phyloP scores from a whole-genome alignment of 2,888 invertebrate species.

The Scaptomyza flava region DNA sequence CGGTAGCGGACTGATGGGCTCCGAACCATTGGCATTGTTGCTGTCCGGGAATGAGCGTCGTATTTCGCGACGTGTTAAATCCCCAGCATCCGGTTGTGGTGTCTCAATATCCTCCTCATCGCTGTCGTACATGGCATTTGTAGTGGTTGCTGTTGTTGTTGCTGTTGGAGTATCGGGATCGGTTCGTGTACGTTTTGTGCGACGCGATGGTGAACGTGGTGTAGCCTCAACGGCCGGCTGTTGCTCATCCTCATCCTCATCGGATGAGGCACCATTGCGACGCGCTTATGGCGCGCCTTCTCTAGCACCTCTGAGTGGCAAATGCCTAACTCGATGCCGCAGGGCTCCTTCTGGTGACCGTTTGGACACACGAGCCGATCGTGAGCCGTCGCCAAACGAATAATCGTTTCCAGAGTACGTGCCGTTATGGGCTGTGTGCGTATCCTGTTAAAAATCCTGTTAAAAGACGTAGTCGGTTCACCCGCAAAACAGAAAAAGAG shows the following conservation, averaged over 20 bases:
- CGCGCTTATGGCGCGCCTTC: constrained; percentile 89
- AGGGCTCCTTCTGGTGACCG: constrained; percentile 94
- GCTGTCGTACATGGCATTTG: constrained; percentile 56
- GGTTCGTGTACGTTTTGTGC: constrained; percentile 76
- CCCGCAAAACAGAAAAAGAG: no score
- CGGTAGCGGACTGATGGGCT: constrained; percentile 15
- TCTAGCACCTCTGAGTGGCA: constrained; percentile 94
- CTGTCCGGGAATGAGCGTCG: constrained; percentile 66
- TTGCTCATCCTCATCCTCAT: constrained; percentile 84
- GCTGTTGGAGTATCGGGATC: constrained; percentile 39
- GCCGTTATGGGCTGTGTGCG: constrained; percentile 99
- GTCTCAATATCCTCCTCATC: constrained; percentile 79
- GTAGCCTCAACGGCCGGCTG: constrained; percentile 75
- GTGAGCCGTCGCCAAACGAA: constrained; percentile 98
- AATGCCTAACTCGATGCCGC: constrained; percentile 96
- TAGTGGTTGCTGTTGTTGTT: background rate
- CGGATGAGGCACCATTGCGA: constrained; percentile 85
- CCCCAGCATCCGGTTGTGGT: constrained; percentile 82
- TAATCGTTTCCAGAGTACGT: constrained; percentile 97
- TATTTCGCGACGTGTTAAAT: constrained; percentile 83
- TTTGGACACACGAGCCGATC: constrained; percentile 97
- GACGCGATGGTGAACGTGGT: constrained; percentile 65
- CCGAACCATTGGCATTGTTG: constrained; percentile 3
- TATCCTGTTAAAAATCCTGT: no score
- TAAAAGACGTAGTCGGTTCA: no score